A percentile compares a stretch with the other conserved stretches of the same genome.
These are phyloP conservation scores for Rhopalosiphum nymphaeae DNA, from an alignment of 2,888 invertebrate genomes.

Conservation along the genomic window DNA sequence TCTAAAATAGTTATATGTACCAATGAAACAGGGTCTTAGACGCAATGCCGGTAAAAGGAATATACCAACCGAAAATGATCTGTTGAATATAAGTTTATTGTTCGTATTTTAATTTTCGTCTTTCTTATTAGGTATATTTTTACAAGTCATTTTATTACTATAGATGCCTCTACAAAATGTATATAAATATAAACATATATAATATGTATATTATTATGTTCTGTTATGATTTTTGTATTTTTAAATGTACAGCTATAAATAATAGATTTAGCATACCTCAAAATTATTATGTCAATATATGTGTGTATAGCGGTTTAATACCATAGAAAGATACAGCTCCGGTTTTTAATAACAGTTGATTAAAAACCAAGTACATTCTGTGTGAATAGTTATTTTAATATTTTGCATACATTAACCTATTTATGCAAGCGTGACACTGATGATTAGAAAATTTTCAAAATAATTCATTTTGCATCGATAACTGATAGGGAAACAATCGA, in stretches of 20 bases:
- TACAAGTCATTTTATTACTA: not conserved
- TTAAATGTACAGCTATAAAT: not conserved
- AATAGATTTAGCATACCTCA: not conserved
- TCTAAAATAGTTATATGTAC: not conserved
- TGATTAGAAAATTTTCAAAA: not conserved
- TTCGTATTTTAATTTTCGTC: not conserved
- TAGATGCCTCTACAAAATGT: not conserved
- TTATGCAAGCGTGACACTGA: not conserved
- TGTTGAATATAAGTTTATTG: not conserved
- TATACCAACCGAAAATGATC: not conserved
- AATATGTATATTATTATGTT: not conserved
- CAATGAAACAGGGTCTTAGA: not conserved
- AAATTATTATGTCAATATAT: not conserved
- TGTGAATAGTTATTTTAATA: not conserved
- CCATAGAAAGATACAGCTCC: not conserved
- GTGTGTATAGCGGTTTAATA: not conserved
- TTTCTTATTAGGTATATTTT: not conserved
- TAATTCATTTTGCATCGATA: not conserved
- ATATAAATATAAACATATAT: not conserved
- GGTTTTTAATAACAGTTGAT: not conserved
- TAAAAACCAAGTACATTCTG: not conserved
- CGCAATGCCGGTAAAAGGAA: not conserved
- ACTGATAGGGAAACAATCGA: not conserved
- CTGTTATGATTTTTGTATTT: not conserved
- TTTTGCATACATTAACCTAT: constrained; percentile 14